Percentiles rank a stretch among this genome's conserved stretches.
Conservation (phyloP, 2,888 invertebrate genomes). For the Beris morrisii region DNA sequence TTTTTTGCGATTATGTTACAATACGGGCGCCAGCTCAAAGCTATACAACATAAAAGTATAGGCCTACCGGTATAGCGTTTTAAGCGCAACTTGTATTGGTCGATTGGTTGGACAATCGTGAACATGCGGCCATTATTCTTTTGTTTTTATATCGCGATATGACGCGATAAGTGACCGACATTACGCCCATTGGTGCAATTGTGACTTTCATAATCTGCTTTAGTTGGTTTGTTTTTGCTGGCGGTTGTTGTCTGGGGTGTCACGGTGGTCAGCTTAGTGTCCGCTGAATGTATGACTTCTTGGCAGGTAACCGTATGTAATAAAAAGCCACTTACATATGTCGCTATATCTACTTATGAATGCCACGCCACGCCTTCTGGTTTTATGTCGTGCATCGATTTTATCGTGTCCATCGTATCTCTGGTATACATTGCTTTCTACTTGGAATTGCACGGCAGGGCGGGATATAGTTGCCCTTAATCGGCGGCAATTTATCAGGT, state of each 20-base stretch:
- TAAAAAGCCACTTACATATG: not conserved
- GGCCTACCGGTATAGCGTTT: constrained; percentile 10
- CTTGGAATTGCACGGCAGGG: too few relatives aligned
- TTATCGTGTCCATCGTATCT: not conserved
- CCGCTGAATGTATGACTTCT: constrained; percentile 9
- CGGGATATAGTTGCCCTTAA: too few relatives aligned
- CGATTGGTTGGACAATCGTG: constrained; percentile 11
- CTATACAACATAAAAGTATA: not conserved
- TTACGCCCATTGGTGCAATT: constrained; percentile 30
- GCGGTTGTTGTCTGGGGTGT: constrained; percentile 8
- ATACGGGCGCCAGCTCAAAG: constrained; percentile 26
- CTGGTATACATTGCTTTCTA: too few relatives aligned
- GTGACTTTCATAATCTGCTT: constrained; percentile 16
- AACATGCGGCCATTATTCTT: constrained; percentile 29
- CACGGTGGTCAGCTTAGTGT: constrained; percentile 10
- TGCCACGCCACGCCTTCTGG: constrained; percentile 12
- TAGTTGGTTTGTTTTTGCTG: constrained; percentile 11
- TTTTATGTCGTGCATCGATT: constrained; percentile 12
- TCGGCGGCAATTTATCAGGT: too few relatives aligned
- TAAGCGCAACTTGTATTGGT: not conserved
- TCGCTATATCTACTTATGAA: not conserved
- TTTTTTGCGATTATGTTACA: constrained; percentile 22
- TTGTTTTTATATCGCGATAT: constrained; percentile 7
- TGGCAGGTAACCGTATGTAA: not conserved
- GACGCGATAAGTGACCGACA: constrained; percentile 20